phyloP scores from a whole-genome alignment of 2,888 invertebrate species.

The Drosophila melanosoma region DNA sequence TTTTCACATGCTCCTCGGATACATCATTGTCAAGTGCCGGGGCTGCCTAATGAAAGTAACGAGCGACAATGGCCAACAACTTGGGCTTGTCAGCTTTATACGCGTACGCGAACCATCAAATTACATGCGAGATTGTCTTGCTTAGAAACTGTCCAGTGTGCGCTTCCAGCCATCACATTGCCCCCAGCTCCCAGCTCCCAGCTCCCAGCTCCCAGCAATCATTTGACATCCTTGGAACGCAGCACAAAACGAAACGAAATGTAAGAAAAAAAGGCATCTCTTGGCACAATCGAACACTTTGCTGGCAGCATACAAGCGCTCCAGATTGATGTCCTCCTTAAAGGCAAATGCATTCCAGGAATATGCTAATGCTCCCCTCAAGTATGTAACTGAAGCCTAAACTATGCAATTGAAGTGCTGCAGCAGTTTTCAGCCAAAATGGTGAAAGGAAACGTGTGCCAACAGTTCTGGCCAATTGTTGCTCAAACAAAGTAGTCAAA shows the following conservation, averaged over 20 bases:
- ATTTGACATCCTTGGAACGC: conserved; percentile 40
- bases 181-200: background rate
- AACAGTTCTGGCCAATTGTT: background rate
- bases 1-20: conserved; percentile 81
- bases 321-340: conserved; percentile 56
- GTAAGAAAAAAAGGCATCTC: background rate
- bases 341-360: conserved; percentile 47
- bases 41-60: conserved; percentile 75
- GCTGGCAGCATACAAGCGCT: conserved; percentile 33
- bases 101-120: conserved; percentile 54
- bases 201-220: background rate
- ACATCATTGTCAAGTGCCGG: conserved; percentile 80
- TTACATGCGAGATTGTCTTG: conserved; percentile 35
- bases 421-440: background rate
- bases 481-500: too few relatives aligned
- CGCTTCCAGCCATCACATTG: conserved; percentile 4
- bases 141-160: conserved; percentile 30
- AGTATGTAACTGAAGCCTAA: background rate
- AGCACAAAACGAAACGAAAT: conserved; percentile 1
- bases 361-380: conserved; percentile 51
- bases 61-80: conserved; percentile 67
- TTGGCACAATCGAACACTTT: conserved; percentile 32
- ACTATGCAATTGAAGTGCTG: background rate
- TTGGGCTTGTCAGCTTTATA: conserved; percentile 44
- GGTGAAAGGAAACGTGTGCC: conserved; percentile 19